Evolutionary conservation across 92 coral and sea anemone genomes (phyloP), one percentile per base, ranked within the genome.

Genomic region (Actinernus sp.): DNA sequence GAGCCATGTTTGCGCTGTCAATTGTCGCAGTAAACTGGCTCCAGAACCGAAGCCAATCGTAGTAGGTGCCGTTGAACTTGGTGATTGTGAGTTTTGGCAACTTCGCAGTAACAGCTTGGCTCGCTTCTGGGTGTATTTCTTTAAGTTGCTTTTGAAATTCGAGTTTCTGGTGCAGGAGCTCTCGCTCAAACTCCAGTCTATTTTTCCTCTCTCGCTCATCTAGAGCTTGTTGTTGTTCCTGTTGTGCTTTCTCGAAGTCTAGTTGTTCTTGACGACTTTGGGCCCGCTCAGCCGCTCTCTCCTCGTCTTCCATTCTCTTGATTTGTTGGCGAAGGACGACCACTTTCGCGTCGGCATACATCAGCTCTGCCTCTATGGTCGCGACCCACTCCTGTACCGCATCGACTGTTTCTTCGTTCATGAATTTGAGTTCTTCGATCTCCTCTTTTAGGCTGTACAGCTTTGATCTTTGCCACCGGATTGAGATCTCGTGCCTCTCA

Each of bases 31-130:
- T 62, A 38, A 68, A 84, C n/a, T n/a, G n/a, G n/a, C n/a, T n/a
- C n/a, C n/a, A n/a, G n/a, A n/a, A n/a, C n/a, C n/a, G n/a, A n/a
- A 76, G 65, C 86, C 91, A 85, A 17, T 64, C 80, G 32, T 70
- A 85, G 74, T 71, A 63, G 37, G 91, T 67, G n/a, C n/a, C n/a
- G n/a, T n/a, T n/a, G n/a, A n/a, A n/a, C n/a, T n/a, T n/a, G n/a
- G n/a, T n/a, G n/a, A 10, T 80, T 86, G 4, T n/a, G 32, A 28
- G 55, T 47, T 81, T 81, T 36, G 93, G 88, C 10, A 87, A 58
- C 43, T 87, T 87, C 46, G 81, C 84, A 18, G 58, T 37, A 20
- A 72, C 36, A 26, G 49, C n/a, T n/a, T n/a, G n/a, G n/a, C n/a
- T n/a, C n/a, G n/a, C n/a, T n/a, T n/a, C n/a, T n/a, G n/a, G n/a